phyloP scores from a whole-genome alignment of 2,113 vertebrate genomes.

The Corythoichthys intestinalis region DNA sequence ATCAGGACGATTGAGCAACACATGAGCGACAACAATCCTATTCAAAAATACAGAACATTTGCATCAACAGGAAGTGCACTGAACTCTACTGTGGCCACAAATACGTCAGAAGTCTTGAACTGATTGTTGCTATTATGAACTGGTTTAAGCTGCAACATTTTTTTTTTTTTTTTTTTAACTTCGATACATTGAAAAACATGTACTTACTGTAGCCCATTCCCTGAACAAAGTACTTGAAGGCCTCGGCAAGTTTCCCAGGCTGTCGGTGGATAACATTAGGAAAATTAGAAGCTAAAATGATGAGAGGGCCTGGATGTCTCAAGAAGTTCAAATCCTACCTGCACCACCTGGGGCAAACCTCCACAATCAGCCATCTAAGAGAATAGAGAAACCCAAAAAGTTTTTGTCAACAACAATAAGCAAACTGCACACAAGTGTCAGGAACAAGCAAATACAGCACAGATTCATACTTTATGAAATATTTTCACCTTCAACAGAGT shows the following conservation, averaged over 20 bases:
- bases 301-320: background rate
- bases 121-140: background rate
- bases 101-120: constrained; percentile 28
- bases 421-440: too few species aligned
- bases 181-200: background rate
- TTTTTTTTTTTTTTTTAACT: background rate
- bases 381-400: constrained; percentile 3
- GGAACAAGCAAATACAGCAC: background rate
- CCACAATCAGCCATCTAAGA: constrained; percentile 96
- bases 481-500: constrained; percentile 86
- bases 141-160: background rate
- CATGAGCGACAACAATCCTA: constrained; percentile 26
- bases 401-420: background rate
- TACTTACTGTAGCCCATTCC: constrained; percentile 83
- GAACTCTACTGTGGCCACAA: constrained; percentile 38
- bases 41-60: constrained; percentile 29
- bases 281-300: background rate
- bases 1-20: constrained; percentile 20
- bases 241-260: constrained; percentile 79
- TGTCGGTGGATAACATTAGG: constrained; percentile 41
- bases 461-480: background rate
- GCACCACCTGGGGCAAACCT: constrained; percentile 92
- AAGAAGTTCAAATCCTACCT: constrained; percentile 70
- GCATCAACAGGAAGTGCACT: constrained; percentile 56
- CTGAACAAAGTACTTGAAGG: constrained; percentile 81